Evolutionary conservation across 2,888 invertebrate genomes (phyloP).

Genomic region (Vesta saturnalis): DNA sequence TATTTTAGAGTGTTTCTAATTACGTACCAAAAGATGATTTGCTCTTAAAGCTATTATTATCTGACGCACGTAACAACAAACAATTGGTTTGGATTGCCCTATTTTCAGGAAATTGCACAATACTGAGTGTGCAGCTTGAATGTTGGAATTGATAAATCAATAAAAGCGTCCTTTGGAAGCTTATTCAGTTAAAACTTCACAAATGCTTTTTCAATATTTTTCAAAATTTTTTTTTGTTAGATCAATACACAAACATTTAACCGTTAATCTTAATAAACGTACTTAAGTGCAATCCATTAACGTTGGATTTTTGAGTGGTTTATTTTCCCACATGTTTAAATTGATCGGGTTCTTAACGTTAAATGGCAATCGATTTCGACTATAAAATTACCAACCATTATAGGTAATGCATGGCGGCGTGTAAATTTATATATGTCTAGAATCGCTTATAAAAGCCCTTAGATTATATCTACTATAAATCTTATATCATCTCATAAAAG

Average conservation of each 20-base stretch:
- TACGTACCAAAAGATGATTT: background rate
- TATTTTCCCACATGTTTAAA: background rate
- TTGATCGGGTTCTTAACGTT: background rate
- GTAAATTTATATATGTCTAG: background rate
- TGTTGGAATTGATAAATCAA: slow-evolving; percentile 27
- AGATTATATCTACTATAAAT: no score
- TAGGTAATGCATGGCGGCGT: background rate
- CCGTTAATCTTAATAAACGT: no score
- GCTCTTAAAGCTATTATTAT: slow-evolving; percentile 12
- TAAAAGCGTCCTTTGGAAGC: slow-evolving; percentile 18
- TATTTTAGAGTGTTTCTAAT: background rate
- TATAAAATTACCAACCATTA: background rate
- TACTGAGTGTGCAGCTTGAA: slow-evolving; percentile 18
- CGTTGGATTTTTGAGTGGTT: background rate
- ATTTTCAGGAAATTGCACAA: slow-evolving; percentile 32
- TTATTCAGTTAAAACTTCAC: background rate
- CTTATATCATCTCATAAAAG: slow-evolving; percentile 25
- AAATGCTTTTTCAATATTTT: background rate
- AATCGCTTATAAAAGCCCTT: no score
- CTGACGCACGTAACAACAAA: slow-evolving; percentile 32
- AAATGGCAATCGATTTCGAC: background rate
- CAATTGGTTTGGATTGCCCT: slow-evolving; percentile 34
- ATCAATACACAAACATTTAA: background rate
- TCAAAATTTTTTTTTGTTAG: background rate
- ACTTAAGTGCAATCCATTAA: background rate